Percentiles rank a stretch among this genome's conserved stretches.
These are phyloP conservation scores for Dinocampus coccinellae DNA, from an alignment of 2,888 invertebrate genomes.

Conservation along the genomic window DNA sequence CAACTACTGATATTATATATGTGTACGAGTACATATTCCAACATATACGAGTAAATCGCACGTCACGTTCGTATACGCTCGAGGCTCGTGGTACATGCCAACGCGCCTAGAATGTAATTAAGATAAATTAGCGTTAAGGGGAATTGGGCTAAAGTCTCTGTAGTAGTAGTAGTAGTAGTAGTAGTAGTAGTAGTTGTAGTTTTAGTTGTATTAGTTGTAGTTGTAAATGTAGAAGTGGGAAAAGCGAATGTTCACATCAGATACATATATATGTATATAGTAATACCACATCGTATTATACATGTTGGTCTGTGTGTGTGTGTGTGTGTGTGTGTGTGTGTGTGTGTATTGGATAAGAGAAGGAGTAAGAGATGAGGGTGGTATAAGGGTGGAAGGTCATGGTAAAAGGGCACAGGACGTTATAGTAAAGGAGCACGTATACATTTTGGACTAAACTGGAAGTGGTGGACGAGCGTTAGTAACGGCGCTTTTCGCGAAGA, in stretches of 20 bases:
- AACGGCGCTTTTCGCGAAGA: conserved; percentile 6
- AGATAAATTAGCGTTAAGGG: conserved; percentile 68
- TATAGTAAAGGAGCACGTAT: conserved; percentile 47
- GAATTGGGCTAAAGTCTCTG: conserved; percentile 62
- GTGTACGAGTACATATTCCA: background rate
- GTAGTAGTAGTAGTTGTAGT: too few relatives aligned
- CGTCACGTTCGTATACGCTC: conserved; percentile 36
- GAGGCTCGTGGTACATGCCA: conserved; percentile 51
- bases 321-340: background rate
- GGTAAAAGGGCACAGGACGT: conserved; percentile 41
- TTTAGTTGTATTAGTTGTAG: too few relatives aligned
- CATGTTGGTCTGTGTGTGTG: too few relatives aligned
- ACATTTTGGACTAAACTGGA: conserved; percentile 12
- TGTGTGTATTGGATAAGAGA: background rate
- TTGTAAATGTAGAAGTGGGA: too few relatives aligned
- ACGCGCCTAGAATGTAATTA: conserved; percentile 68
- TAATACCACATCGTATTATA: background rate
- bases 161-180: conserved; percentile 43
- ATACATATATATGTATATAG: background rate
- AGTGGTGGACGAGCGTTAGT: conserved; percentile 20
- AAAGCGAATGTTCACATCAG: background rate
- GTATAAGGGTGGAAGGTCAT: conserved; percentile 29
- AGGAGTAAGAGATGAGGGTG: conserved; percentile 32
- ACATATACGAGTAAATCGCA: conserved; percentile 20
- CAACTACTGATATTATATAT: background rate